Evolutionary conservation across 2,113 vertebrate species (phyloP).

Genomic region (Corydoras maculifer): DNA sequence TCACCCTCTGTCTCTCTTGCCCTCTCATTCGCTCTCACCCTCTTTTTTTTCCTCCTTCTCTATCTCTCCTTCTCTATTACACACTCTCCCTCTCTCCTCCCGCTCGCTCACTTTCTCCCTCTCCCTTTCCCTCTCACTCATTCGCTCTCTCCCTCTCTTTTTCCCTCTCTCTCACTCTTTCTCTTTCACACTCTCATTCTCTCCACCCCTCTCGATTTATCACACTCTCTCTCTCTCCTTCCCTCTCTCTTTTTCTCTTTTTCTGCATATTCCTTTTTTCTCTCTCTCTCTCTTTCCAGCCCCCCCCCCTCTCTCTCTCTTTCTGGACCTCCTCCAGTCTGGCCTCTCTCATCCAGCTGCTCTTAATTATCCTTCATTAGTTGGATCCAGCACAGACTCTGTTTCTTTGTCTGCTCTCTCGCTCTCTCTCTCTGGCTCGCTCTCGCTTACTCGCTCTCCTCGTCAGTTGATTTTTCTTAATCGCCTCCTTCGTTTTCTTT

Average conservation of each 20-base stretch:
- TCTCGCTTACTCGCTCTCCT: not conserved
- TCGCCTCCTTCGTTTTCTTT: not conserved
- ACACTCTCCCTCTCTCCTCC: too few species aligned
- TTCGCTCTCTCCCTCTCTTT: too few species aligned
- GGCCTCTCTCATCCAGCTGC: slow-evolving; percentile 41
- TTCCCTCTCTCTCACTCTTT: too few species aligned
- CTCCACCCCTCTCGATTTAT: too few species aligned
- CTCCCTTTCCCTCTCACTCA: too few species aligned
- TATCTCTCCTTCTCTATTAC: too few species aligned
- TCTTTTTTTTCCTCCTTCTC: too few species aligned
- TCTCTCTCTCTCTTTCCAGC: not conserved
- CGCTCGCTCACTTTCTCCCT: too few species aligned
- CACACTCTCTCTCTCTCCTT: not conserved
- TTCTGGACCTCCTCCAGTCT: slow-evolving; percentile 32
- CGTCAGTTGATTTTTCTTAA: not conserved
- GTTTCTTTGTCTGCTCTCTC: not conserved
- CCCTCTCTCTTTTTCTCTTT: not conserved
- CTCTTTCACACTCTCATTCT: too few species aligned
- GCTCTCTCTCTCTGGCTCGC: not conserved
- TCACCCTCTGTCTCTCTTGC: too few species aligned
- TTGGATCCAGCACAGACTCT: slow-evolving; percentile 17
- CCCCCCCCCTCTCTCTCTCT: not conserved
- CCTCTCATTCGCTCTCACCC: too few species aligned
- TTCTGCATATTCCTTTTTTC: not conserved
- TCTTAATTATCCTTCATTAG: slow-evolving; percentile 41